phyloP scores from a whole-genome alignment of 2,113 vertebrate species.

The Dolichotis patagonum region DNA sequence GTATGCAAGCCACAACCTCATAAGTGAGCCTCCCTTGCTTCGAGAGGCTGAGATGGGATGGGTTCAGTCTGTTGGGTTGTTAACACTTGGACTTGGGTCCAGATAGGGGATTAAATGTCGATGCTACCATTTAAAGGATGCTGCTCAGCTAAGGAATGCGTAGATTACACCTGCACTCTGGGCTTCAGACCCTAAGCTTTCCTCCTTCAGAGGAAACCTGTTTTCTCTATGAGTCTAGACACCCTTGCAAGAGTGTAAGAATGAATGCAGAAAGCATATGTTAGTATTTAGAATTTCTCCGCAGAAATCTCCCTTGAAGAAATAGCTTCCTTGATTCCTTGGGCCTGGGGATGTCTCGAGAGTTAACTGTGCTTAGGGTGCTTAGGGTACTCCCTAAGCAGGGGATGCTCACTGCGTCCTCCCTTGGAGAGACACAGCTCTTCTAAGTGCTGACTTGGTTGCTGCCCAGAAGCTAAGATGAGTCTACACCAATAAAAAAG shows the following conservation, averaged over 20 bases:
- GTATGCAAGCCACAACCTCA: neutral
- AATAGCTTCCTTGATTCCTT: neutral
- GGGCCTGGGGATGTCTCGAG: neutral
- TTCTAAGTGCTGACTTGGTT: neutral
- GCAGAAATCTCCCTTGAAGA: neutral
- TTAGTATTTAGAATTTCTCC: neutral
- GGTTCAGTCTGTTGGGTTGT: neutral
- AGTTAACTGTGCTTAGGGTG: neutral
- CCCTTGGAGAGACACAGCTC: neutral
- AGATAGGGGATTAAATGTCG: neutral
- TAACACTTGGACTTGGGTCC: neutral
- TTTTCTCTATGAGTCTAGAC: neutral
- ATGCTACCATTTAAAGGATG: neutral
- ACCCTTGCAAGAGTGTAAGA: neutral
- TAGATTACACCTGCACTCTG: neutral
- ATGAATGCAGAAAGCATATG: neutral
- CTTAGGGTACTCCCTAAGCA: too few species aligned
- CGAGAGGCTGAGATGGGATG: neutral
- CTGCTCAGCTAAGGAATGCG: neutral
- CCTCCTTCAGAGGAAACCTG: neutral
- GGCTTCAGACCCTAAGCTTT: neutral
- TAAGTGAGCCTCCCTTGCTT: fast-evolving
- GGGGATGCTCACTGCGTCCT: neutral
- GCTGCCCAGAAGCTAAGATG: constrained; percentile 3
- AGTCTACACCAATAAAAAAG: constrained; percentile 31